Evolutionary conservation across 2,888 invertebrate genomes (phyloP), one percentile per base, ranked within the genome.

Genomic region (Anthoptus insignis): DNA sequence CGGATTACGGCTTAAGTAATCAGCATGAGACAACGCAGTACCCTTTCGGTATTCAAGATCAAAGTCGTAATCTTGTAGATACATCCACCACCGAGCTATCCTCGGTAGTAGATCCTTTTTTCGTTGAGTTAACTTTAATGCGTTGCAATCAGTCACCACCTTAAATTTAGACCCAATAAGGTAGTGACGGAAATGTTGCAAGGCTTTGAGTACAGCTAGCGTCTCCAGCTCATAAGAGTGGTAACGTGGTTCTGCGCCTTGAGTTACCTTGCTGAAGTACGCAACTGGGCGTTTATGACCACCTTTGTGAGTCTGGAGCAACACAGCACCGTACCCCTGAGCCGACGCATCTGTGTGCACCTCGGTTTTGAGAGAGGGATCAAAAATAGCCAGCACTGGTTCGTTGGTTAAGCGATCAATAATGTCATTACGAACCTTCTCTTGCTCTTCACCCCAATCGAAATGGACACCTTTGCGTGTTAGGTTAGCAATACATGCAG

Each of bases 51-150:
- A 72, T 8, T 68, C 65, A 3, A 74, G 34, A 5, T 66, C 59
- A 50, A 73, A 73, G 27, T 66, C 52, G 29, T 54, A 77, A 47
- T 74, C 73, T 61, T 79, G 76, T 0, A 79, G 34, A 37, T 54
- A 78, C 0, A 75, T 66, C 76, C 77, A 80, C 77, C 79, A 78
- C 1, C 77, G 37, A 24, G 76, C 72, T 1, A 80, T 65, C 0
- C 76, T 49, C 0, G 78, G 76, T 0, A 74, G 24, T 0, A 80
- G 47, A 8, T 79, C 78, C 61, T 70, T 60, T 56, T 78, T 76
- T 8, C 73, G 69, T n/a, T 71, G 67, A 0, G 76, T 76, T 0
- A 76, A 69, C 59, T 76, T 78, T 0, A 79, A 39, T 0, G 76
- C 70, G n/a, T 78, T 78, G 37, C 77, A 79, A 32, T 78, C 68